These are phyloP conservation scores for Eudemis profundana DNA, from an alignment of 2,888 invertebrate species.

Conservation along the genomic window DNA sequence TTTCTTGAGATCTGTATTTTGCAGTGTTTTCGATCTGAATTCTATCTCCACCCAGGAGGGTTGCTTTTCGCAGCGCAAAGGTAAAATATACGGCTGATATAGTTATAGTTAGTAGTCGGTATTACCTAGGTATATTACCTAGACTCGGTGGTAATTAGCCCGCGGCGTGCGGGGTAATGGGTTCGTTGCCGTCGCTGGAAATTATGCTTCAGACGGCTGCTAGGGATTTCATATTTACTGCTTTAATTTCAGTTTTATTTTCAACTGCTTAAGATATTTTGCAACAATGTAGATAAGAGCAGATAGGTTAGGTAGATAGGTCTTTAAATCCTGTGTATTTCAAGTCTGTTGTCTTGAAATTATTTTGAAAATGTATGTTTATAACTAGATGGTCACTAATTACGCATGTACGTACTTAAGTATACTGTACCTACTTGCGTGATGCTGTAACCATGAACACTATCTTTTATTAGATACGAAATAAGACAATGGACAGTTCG, in stretches of 20 bases:
- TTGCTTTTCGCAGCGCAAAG: neutral
- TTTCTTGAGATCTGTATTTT: neutral
- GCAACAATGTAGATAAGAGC: neutral
- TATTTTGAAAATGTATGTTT: too few species aligned
- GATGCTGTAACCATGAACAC: too few species aligned
- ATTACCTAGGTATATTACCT: slow-evolving; percentile 33
- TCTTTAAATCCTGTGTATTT: too few species aligned
- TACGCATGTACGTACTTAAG: too few species aligned
- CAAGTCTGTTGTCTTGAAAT: too few species aligned
- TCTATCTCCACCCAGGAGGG: neutral
- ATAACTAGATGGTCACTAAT: too few species aligned
- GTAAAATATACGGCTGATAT: too few species aligned
- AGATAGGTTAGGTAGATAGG: too few species aligned
- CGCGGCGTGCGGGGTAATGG: slow-evolving; percentile 31
- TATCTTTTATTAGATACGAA: too few species aligned
- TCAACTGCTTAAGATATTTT: slow-evolving; percentile 18
- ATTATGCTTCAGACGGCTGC: slow-evolving; percentile 40
- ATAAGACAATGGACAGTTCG: too few species aligned
- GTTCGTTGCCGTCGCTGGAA: slow-evolving; percentile 34
- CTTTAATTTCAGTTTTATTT: slow-evolving; percentile 39
- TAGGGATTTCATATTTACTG: slow-evolving; percentile 40
- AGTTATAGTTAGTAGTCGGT: slow-evolving; percentile 9
- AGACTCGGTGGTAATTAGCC: slow-evolving; percentile 40
- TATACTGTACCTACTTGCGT: too few species aligned
- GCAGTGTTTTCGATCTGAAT: neutral